Base-by-base conservation (phyloP, 2,797 vertebrate genomes). In the Brachyalestes nurse region DNA sequence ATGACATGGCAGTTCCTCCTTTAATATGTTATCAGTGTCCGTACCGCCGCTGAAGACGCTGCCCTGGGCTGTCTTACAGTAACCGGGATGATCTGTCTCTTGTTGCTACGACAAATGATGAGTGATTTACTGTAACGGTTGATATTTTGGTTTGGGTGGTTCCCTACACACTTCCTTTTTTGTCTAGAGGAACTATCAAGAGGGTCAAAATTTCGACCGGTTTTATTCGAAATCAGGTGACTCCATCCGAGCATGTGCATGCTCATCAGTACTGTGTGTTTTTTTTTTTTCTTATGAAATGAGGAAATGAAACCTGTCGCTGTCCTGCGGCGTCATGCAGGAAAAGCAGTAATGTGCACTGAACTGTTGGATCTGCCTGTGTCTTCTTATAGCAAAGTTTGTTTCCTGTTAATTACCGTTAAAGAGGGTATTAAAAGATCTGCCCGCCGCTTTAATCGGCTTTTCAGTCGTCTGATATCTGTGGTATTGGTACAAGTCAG, bases 261-360 rank as follows among this genome's bases (percentile, higher is more conserved):
- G 9, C 45, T 47, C 16, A 34, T 74, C 66, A 69, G 42, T 14
- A 64, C 45, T 64, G 12, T 69, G 5, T n/a, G 7, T 5, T 49
- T 19, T 19, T 16, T 9, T 51, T 51, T 51, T 51, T 51, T 51
- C 3, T 7, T 4, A 61, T 4, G 28, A 45, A 78, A 73, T 45
- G 58, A 47, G 81, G 85, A 86, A 77, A 25, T 25, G 75, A 83
- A 83, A 83, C 62, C 34, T 55, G 19, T 58, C 42, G n/a, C 77
- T 75, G 73, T 47, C 67, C 65, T 62, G 53, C 28, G 42, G 42
- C 10, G 8, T 69, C 49, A 49, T 34, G 4, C 62, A 4, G 62
- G 53, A 45, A 28, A 42, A 4, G 6, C 61, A 34, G 40, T 16
- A 17, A 16, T 75, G 3, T 69, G 55, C 17, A 64, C 28, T 17